Evolutionary conservation across 2,888 invertebrate genomes (phyloP).

Genomic region (Piscicola geometra): DNA sequence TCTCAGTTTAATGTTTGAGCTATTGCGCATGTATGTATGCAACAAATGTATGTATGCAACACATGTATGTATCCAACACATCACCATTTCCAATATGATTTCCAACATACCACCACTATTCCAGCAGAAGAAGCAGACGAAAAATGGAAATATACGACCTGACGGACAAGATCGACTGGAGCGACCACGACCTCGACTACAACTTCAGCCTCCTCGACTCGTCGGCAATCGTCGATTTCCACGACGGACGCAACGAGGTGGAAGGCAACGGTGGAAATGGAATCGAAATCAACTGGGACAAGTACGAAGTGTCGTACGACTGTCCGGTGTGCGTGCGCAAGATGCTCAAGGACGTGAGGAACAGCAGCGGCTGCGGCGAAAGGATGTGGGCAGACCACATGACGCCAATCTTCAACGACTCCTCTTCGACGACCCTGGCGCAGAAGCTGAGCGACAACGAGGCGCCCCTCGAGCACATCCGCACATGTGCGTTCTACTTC

Average conservation of each 20-base stretch:
- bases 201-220: background rate
- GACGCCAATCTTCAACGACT: background rate
- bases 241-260: background rate
- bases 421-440: background rate
- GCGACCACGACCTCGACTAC: background rate
- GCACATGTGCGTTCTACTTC: conserved; percentile 6
- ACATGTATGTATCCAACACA: too few species aligned
- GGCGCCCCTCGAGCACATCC: background rate
- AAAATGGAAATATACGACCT: conserved; percentile 1
- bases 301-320: conserved; percentile 5
- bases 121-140: background rate
- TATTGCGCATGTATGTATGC: background rate
- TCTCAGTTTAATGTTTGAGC: background rate
- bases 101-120: too few species aligned
- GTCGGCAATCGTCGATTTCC: background rate
- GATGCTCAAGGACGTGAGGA: background rate
- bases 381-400: conserved; percentile 6
- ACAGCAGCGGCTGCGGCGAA: conserved; percentile 5
- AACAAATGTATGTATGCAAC: too few species aligned
- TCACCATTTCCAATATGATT: background rate
- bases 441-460: background rate
- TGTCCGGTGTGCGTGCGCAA: background rate
- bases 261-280: conserved; percentile 4
- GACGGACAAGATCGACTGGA: background rate
- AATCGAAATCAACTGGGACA: conserved; percentile 2